Evolutionary conservation across 1,140 invertebrate genomes (phyloP), one percentile per base, ranked within the genome.

Genomic region (Calycopis cecrops): DNA sequence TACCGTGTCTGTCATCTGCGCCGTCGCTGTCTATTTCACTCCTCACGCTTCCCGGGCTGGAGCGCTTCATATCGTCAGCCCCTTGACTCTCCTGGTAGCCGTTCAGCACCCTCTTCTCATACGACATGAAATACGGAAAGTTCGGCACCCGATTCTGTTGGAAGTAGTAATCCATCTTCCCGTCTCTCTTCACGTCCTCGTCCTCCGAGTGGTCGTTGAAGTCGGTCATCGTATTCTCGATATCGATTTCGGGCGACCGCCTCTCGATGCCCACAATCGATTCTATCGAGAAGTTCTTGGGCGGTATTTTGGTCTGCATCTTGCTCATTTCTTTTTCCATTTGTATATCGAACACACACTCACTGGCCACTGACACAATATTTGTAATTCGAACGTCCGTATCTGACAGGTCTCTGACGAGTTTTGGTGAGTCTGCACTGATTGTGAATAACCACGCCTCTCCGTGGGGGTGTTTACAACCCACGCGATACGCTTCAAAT

Each of bases 11-110:
- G 1, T 84, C 83, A 14, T 86, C 83, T 0, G 76, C 76, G 3
- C 80, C 75, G n/a, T 86, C 83, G 65, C 80, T 86, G 50, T 86
- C 83, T 9, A 83, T 71, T 50, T 86, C 83, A 50, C 83, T 86
- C 60, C 83, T 67, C 0, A 76, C 67, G 48, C 83, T 86, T 0
- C 73, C 78, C 7, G 83, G 83, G 33, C 80, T 84, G 0, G 79
- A 71, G 37, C 78, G 66, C 65, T 84, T 86, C 65, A 81, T 1
- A 33, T 86, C 83, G 33, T 86, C 80, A 42, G 62, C 61, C 0
- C 59, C 59, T 50, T 73, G 72, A 61, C 65, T 54, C 35, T 73
- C 58, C 55, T 69, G 55, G 55, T 73, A 69, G 9, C 67, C 68
- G 57, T 60, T 66, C 62, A 71, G 61, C 9, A 55, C 52, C 54